These are phyloP conservation scores for Lytechinus variegatus DNA, from an alignment of 35 echinoderm and acorn worm species.

Conservation along the genomic window DNA sequence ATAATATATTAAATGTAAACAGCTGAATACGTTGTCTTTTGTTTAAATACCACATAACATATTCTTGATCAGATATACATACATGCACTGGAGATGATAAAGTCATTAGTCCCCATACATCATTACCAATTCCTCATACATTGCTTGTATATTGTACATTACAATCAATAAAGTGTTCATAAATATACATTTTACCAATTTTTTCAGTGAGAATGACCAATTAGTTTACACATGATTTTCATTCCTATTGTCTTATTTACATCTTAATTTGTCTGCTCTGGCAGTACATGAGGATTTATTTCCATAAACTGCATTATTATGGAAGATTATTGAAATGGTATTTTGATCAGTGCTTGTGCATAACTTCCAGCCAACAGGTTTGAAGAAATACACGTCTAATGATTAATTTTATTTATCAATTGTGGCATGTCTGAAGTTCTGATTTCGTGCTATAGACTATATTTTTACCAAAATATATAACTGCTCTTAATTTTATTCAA, in stretches of 20 bases:
- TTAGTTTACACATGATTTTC: background rate
- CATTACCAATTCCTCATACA: background rate
- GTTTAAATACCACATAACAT: background rate
- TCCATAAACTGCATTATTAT: background rate
- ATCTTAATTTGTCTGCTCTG: background rate
- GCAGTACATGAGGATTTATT: background rate
- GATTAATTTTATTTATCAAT: too few species aligned
- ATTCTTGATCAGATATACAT: background rate
- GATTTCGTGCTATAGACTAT: too few species aligned
- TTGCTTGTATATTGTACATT: background rate
- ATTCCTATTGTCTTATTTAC: background rate
- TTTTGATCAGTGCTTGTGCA: too few species aligned
- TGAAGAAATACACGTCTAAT: too few species aligned
- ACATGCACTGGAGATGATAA: background rate
- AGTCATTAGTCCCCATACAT: background rate
- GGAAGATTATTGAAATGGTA: background rate
- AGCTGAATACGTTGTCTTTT: conserved; percentile 6
- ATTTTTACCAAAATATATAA: too few species aligned
- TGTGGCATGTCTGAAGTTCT: too few species aligned
- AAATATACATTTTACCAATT: background rate
- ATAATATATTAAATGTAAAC: conserved; percentile 16
- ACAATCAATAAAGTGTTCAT: background rate
- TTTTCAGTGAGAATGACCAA: background rate
- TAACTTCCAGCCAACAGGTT: too few species aligned
- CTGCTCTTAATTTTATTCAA: too few species aligned